Evolutionary conservation across 2,113 vertebrate genomes (phyloP).

Genomic region (Neotragus moschatus): DNA sequence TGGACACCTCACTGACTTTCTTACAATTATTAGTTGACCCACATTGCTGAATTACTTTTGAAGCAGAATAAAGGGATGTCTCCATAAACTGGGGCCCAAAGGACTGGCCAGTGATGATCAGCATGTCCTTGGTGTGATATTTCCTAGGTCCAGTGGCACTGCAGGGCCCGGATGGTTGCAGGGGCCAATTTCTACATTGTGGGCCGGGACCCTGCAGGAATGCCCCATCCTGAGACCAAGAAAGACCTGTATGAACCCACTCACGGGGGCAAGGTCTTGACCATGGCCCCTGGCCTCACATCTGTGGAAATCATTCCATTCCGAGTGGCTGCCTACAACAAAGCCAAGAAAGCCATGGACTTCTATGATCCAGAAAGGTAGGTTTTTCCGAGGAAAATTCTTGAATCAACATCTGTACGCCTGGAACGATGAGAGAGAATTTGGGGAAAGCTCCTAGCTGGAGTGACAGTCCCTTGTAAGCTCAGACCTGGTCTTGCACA

Average conservation of each 20-base stretch:
- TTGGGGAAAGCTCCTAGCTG: not conserved
- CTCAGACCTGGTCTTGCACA: not conserved
- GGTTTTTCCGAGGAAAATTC: not conserved
- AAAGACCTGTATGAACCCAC: constrained; percentile 94
- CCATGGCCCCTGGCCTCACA: constrained; percentile 96
- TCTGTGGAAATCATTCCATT: constrained; percentile 98
- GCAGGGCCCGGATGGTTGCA: constrained; percentile 92
- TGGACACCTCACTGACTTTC: not conserved
- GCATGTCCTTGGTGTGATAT: not conserved
- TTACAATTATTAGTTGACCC: not conserved
- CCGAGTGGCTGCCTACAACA: constrained; percentile 98
- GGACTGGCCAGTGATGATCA: not conserved
- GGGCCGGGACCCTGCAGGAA: constrained; percentile 95
- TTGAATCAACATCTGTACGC: not conserved
- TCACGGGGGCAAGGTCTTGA: constrained; percentile 93
- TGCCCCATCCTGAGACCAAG: constrained; percentile 95
- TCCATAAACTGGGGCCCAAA: not conserved
- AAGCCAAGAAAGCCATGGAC: constrained; percentile 90
- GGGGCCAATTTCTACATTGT: constrained; percentile 98
- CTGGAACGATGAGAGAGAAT: not conserved
- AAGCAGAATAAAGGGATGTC: not conserved
- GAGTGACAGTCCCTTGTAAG: not conserved
- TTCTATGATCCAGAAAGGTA: constrained; percentile 91
- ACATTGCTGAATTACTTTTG: not conserved
- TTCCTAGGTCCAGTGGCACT: constrained; percentile 97